A percentile compares a stretch with the other conserved stretches of the same genome.
Conservation (phyloP, 2,888 invertebrate species). For the Silvanus unidentatus region DNA sequence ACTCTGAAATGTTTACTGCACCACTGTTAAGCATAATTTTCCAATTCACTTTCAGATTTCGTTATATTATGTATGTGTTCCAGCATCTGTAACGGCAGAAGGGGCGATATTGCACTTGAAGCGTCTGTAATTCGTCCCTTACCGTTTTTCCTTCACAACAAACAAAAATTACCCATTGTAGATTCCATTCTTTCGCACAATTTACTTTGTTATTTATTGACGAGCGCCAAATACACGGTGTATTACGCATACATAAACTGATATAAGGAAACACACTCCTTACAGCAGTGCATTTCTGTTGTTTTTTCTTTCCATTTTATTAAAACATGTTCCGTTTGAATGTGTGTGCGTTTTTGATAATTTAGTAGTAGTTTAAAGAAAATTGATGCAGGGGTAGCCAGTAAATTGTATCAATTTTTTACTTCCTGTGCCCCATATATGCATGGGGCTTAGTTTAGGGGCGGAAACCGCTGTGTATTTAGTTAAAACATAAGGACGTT, state of each 20-base stretch:
- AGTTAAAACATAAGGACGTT: no score
- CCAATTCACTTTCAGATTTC: constrained; percentile 24
- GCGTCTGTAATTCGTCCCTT: constrained; percentile 29
- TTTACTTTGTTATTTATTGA: constrained; percentile 39
- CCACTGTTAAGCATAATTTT: constrained; percentile 26
- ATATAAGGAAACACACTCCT: no score
- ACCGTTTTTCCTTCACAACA: constrained; percentile 27
- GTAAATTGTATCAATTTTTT: no score
- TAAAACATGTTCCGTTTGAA: constrained; percentile 31
- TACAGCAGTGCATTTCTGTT: no score
- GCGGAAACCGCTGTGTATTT: no score
- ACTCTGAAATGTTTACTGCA: no score
- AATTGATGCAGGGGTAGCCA: no score
- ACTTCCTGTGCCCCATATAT: no score
- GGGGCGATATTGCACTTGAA: constrained; percentile 21
- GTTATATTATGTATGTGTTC: constrained; percentile 13
- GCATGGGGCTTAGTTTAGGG: no score
- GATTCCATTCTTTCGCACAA: constrained; percentile 37
- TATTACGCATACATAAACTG: constrained; percentile 8
- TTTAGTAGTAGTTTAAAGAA: no score
- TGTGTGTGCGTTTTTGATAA: no score
- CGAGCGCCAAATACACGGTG: constrained; percentile 27
- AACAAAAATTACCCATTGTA: constrained; percentile 23
- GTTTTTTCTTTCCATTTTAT: constrained; percentile 30
- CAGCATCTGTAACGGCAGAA: no score